Percentiles rank a stretch among this genome's conserved stretches.
Conservation (phyloP, 2,888 invertebrate species). For the Celastrina argiolus region DNA sequence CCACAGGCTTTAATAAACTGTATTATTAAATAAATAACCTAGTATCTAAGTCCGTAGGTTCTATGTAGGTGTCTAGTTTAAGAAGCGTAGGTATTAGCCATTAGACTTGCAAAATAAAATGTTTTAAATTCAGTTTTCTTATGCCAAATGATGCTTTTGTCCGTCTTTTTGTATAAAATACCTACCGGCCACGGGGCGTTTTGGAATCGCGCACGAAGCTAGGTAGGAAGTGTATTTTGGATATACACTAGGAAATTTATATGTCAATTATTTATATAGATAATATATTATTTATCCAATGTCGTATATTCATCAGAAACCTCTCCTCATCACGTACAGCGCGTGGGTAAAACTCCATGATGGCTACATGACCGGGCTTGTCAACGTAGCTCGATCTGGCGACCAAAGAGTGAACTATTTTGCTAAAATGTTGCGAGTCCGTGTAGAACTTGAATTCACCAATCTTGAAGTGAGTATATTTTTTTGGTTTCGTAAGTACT, state of each 20-base stretch:
- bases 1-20: neutral
- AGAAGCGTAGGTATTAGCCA: too few species aligned
- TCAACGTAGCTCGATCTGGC: slow-evolving; percentile 62
- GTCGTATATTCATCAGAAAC: slow-evolving; percentile 48
- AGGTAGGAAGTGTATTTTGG: too few species aligned
- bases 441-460: slow-evolving; percentile 56
- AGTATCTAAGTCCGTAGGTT: too few species aligned
- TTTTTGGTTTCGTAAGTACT: neutral
- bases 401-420: slow-evolving; percentile 67
- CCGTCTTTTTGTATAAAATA: too few species aligned
- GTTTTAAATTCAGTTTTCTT: too few species aligned
- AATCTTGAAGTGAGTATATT: slow-evolving; percentile 51
- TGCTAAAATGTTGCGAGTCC: slow-evolving; percentile 66
- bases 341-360: slow-evolving; percentile 68
- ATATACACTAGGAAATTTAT: too few species aligned
- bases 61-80: neutral
- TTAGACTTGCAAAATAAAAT: too few species aligned
- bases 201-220: too few species aligned
- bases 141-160: too few species aligned
- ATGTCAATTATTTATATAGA: neutral
- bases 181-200: too few species aligned
- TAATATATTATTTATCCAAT: neutral
- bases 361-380: slow-evolving; percentile 67
- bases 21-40: neutral
- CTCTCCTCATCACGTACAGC: slow-evolving; percentile 66